Conservation (phyloP, 2,113 vertebrate genomes). For the Electrona antarctica region DNA sequence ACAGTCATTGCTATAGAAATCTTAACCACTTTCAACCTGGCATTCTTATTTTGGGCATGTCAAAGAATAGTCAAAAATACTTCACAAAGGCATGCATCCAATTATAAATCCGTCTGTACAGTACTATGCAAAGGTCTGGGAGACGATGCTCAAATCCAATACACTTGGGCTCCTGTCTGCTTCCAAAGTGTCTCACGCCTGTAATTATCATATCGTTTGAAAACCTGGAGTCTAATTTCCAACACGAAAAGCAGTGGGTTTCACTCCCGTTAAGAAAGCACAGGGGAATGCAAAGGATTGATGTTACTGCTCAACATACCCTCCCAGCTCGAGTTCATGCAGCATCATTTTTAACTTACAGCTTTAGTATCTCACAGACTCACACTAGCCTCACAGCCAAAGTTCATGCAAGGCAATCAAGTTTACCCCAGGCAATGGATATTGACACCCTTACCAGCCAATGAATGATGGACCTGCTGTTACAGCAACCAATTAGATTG, state of each 20-base stretch:
- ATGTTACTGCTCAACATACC: neutral
- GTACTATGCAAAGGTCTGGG: too few relatives aligned
- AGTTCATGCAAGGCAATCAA: constrained; percentile 24
- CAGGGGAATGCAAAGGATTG: neutral
- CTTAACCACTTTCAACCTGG: too few relatives aligned
- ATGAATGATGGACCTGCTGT: constrained; percentile 45
- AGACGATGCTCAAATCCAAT: too few relatives aligned
- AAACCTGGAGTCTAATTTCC: too few relatives aligned
- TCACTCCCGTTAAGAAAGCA: neutral
- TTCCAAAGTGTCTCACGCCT: too few relatives aligned
- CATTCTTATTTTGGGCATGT: too few relatives aligned
- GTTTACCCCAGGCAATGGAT: constrained; percentile 18
- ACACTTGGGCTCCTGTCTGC: too few relatives aligned
- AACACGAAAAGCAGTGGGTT: neutral
- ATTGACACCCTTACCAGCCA: constrained; percentile 35
- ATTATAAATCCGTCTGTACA: too few relatives aligned
- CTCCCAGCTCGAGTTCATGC: neutral
- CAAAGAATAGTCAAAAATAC: too few relatives aligned
- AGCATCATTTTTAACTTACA: constrained; percentile 12
- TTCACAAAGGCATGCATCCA: too few relatives aligned
- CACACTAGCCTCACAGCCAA: constrained; percentile 21
- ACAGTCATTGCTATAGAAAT: too few relatives aligned
- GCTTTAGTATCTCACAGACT: constrained; percentile 7
- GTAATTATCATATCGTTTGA: too few relatives aligned
- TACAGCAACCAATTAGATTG: constrained; percentile 50